A percentile compares a stretch with the other conserved stretches of the same genome.
phyloP scores from a whole-genome alignment of 2,888 invertebrate species.

The Harpalus rubripes region DNA sequence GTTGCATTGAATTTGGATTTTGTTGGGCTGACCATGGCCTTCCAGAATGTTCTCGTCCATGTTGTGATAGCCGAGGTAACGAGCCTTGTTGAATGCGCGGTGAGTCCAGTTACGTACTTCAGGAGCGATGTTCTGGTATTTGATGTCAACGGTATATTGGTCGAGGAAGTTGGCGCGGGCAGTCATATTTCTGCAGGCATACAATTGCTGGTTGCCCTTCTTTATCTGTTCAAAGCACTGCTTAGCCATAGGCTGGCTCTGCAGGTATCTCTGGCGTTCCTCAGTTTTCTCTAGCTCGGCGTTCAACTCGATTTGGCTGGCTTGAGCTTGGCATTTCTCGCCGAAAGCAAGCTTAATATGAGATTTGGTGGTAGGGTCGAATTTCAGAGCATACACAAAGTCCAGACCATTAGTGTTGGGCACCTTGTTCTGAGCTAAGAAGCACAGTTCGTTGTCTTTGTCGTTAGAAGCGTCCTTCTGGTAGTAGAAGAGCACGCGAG shows the following conservation, averaged over 20 bases:
- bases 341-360: constrained; percentile 80
- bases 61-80: constrained; percentile 78
- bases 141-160: constrained; percentile 77
- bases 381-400: constrained; percentile 79
- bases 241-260: constrained; percentile 77
- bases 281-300: constrained; percentile 79
- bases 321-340: constrained; percentile 74
- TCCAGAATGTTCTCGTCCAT: constrained; percentile 76
- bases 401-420: constrained; percentile 80
- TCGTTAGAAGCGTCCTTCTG: constrained; percentile 75
- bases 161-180: constrained; percentile 80
- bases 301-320: constrained; percentile 68
- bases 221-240: constrained; percentile 79
- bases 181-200: constrained; percentile 81
- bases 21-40: constrained; percentile 76
- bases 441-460: constrained; percentile 77
- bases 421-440: constrained; percentile 77
- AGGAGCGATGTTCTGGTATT: constrained; percentile 79
- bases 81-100: constrained; percentile 77
- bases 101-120: constrained; percentile 77
- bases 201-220: constrained; percentile 80
- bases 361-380: constrained; percentile 78
- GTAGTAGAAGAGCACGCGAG: constrained; percentile 79
- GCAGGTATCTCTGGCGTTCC: constrained; percentile 77
- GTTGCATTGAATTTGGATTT: constrained; percentile 78